These are phyloP conservation scores for Apaloderma vittatum DNA, from an alignment of 2,113 vertebrate species.

Conservation along the genomic window DNA sequence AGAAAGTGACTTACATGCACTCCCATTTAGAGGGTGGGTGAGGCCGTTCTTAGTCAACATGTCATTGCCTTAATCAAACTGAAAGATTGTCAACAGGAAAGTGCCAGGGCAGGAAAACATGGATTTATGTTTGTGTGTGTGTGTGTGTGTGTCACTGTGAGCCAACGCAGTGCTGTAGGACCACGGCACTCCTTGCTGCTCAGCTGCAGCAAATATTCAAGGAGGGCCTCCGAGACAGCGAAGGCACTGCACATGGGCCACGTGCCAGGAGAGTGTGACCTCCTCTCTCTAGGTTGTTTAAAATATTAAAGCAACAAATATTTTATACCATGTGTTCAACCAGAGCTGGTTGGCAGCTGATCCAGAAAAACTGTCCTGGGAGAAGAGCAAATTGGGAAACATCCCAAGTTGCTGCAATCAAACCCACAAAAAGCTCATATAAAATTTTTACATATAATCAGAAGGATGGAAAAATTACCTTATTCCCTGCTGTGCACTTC, in stretches of 20 bases:
- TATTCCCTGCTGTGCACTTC: conserved; percentile 54
- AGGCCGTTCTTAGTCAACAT: conserved; percentile 7
- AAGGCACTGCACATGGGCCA: not conserved
- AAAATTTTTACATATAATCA: conserved; percentile 52
- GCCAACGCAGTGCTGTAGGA: not conserved
- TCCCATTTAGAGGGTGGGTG: conserved; percentile 43
- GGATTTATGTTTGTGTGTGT: not conserved
- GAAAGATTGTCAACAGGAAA: not conserved
- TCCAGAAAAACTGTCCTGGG: conserved; percentile 33
- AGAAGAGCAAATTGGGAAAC: conserved; percentile 45
- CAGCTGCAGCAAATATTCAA: not conserved
- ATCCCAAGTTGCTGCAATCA: conserved; percentile 50
- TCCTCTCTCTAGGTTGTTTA: not conserved
- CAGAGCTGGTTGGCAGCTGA: not conserved
- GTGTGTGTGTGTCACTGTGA: not conserved
- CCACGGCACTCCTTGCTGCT: not conserved
- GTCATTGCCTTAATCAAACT: not conserved
- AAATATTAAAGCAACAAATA: conserved; percentile 46
- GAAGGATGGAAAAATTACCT: conserved; percentile 44
- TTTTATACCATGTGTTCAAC: conserved; percentile 10
- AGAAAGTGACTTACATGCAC: conserved; percentile 46
- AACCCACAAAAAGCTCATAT: conserved; percentile 22
- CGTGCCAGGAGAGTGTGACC: not conserved
- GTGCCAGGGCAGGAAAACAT: not conserved
- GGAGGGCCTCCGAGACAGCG: not conserved